Evolutionary conservation across 2,797 vertebrate species (phyloP).

Genomic region (Acrocephalus scirpaceus): DNA sequence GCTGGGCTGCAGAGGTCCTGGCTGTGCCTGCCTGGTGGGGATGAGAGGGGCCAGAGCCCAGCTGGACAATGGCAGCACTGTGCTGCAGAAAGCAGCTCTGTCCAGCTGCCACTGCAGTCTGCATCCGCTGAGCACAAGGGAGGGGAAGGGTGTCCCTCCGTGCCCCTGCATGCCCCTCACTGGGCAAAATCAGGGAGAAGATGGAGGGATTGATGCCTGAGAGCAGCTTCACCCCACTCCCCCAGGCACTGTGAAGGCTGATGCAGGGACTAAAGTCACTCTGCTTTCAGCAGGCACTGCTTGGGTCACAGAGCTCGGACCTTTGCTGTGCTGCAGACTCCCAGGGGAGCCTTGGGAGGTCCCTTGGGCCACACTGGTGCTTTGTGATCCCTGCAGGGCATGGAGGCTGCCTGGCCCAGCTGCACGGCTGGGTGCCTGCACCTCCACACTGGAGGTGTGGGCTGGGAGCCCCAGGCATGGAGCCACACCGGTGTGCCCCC

Average conservation of each 20-base stretch:
- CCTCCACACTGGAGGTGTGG: rapidly evolving
- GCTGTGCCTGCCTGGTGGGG: not conserved
- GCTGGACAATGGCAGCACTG: not conserved
- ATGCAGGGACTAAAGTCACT: not conserved
- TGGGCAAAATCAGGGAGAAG: not conserved
- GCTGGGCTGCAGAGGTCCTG: not conserved
- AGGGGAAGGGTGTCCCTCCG: not conserved
- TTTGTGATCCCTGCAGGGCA: not conserved
- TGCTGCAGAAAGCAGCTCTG: constrained; percentile 37
- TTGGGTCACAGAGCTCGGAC: not conserved
- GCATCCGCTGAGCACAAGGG: not conserved
- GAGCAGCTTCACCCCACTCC: rapidly evolving
- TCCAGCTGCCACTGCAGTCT: rapidly evolving
- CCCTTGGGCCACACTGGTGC: rapidly evolving
- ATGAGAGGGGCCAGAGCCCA: not conserved
- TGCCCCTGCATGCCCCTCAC: rapidly evolving
- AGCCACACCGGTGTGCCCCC: rapidly evolving
- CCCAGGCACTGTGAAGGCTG: rapidly evolving
- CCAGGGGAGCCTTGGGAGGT: not conserved
- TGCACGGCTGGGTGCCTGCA: not conserved
- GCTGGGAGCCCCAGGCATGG: not conserved
- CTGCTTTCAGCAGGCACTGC: rapidly evolving
- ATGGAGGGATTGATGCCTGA: not conserved
- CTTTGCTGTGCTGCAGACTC: not conserved
- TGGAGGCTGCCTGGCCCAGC: not conserved